Evolutionary conservation across 2,797 vertebrate genomes (phyloP).

Genomic region (Denticeps clupeoides): DNA sequence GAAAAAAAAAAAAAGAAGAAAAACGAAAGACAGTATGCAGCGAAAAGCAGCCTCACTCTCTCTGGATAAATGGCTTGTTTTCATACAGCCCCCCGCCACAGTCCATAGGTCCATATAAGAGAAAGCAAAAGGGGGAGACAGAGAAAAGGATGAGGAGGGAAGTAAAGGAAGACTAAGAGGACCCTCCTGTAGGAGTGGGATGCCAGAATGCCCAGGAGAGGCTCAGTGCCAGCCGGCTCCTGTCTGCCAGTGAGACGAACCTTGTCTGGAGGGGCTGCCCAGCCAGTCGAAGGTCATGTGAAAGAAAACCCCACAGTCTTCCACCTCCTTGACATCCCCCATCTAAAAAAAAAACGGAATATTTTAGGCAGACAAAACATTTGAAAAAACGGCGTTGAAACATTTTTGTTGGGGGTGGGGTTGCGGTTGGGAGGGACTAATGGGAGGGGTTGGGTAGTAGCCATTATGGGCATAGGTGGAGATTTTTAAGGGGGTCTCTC

Average conservation of each 20-base stretch:
- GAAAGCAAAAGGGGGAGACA: background rate
- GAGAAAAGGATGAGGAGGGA: slow-evolving; percentile 13
- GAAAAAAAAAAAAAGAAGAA: background rate
- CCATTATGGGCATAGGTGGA: background rate
- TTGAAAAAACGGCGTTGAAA: slow-evolving; percentile 19
- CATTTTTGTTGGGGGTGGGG: background rate
- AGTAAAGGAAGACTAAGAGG: slow-evolving; percentile 29
- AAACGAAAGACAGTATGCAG: background rate
- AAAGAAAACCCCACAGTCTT: slow-evolving; percentile 64
- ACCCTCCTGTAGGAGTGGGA: slow-evolving; percentile 42
- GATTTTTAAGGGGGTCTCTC: too few relatives aligned
- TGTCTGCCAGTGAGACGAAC: slow-evolving; percentile 57
- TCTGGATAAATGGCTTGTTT: too few relatives aligned
- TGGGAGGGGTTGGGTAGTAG: background rate
- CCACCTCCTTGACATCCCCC: slow-evolving; percentile 52
- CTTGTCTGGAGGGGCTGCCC: slow-evolving; percentile 69
- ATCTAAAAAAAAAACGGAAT: slow-evolving; percentile 49
- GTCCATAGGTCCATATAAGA: background rate
- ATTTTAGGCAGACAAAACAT: slow-evolving; percentile 59
- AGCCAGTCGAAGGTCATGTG: slow-evolving; percentile 72
- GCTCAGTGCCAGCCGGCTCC: slow-evolving; percentile 65
- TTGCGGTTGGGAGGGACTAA: background rate
- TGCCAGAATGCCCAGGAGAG: slow-evolving; percentile 85
- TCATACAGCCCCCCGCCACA: too few relatives aligned
- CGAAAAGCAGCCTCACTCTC: too few relatives aligned